A percentile compares a stretch with the other conserved stretches of the same genome.
Conservation (phyloP, 2,888 invertebrate genomes). For the Xestia ashworthii region DNA sequence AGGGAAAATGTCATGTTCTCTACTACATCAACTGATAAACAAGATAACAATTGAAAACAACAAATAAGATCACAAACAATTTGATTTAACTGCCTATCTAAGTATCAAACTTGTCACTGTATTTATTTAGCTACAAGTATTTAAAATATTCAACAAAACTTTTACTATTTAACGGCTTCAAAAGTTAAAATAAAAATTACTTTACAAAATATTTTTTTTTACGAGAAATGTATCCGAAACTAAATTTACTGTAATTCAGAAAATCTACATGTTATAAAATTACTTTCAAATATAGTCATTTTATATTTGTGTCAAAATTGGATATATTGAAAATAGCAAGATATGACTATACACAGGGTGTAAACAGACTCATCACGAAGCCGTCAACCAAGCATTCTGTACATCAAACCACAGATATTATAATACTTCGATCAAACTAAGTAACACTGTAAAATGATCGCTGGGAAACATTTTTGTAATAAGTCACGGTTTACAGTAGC, state of each 20-base stretch:
- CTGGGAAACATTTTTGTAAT: neutral
- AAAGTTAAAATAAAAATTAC: neutral
- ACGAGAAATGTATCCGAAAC: conserved; percentile 1
- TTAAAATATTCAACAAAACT: conserved; percentile 17
- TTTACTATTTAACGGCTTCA: neutral
- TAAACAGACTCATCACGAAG: neutral
- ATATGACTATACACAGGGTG: conserved; percentile 22
- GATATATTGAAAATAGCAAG: conserved; percentile 43
- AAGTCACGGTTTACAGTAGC: neutral
- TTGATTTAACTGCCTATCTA: conserved; percentile 51
- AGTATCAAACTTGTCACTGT: conserved; percentile 46
- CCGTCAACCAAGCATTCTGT: neutral
- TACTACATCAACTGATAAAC: conserved; percentile 19
- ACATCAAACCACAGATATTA: too few species aligned
- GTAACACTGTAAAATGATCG: neutral
- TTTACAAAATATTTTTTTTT: conserved; percentile 4
- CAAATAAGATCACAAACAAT: conserved; percentile 48
- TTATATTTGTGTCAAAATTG: conserved; percentile 44
- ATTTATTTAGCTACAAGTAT: conserved; percentile 37
- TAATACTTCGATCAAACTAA: too few species aligned
- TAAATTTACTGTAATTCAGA: conserved; percentile 6
- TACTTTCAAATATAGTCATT: conserved; percentile 37
- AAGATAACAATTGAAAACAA: conserved; percentile 44
- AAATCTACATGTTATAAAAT: conserved; percentile 30
- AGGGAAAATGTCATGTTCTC: neutral